Percentiles rank a stretch among this genome's conserved stretches.
Conservation (phyloP, 2,113 vertebrate genomes). For the Argyrosomus japonicus region DNA sequence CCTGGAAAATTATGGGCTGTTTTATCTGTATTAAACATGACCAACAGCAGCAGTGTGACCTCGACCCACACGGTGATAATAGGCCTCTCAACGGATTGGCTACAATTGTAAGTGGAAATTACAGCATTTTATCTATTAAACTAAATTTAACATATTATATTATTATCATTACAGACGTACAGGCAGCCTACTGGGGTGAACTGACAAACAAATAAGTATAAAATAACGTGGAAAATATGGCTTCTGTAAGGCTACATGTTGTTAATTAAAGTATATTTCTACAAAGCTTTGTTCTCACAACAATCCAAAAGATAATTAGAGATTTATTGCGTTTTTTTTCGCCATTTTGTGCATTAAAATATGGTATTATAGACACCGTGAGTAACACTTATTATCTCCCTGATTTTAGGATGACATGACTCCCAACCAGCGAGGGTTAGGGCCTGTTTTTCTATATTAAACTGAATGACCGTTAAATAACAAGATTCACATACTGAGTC, state of each 20-base stretch:
- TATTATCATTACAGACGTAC: not conserved
- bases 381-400: not conserved
- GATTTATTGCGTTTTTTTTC: not conserved
- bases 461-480: not conserved
- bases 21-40: conserved; percentile 24
- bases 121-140: not conserved
- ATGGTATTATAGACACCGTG: not conserved
- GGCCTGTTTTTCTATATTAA: conserved; percentile 9
- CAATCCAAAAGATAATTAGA: not conserved
- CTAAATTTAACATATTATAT: not conserved
- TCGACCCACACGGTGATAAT: conserved; percentile 27
- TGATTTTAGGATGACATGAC: not conserved
- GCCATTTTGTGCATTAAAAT: not conserved
- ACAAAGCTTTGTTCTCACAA: not conserved
- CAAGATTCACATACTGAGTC: not conserved
- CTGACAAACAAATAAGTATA: not conserved
- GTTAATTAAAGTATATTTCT: no score
- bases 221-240: not conserved
- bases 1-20: not conserved
- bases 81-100: conserved; percentile 16
- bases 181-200: no score
- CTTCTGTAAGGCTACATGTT: not conserved
- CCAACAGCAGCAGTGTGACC: conserved; percentile 14
- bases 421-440: not conserved
- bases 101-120: not conserved